Evolutionary conservation across 2,888 invertebrate genomes (phyloP).

Genomic region (Pasiphila rectangulata): DNA sequence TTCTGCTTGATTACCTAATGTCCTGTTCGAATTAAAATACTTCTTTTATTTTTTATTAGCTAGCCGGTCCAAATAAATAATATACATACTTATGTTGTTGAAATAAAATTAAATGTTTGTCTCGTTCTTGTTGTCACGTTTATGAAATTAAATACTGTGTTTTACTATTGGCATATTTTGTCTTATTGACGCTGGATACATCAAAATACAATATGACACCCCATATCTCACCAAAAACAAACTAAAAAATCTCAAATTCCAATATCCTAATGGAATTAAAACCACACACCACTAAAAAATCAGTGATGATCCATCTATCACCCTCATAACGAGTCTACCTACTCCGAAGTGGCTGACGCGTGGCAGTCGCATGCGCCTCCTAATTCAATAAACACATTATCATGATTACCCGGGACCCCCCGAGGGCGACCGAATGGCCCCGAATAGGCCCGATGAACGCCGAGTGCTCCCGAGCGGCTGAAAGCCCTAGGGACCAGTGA

Average conservation of each 20-base stretch:
- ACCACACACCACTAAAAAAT: constrained; percentile 30
- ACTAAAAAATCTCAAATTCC: constrained; percentile 16
- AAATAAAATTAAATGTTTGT: too few relatives aligned
- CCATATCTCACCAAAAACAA: not conserved
- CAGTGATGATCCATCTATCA: constrained; percentile 39
- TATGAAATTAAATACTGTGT: too few relatives aligned
- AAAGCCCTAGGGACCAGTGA: constrained; percentile 45
- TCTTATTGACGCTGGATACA: too few relatives aligned
- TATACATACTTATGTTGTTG: too few relatives aligned
- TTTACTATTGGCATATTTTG: not conserved
- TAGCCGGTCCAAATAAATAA: too few relatives aligned
- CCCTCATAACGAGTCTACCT: constrained; percentile 53
- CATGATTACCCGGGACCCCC: constrained; percentile 73
- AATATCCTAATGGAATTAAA: constrained; percentile 30
- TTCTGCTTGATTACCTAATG: too few relatives aligned
- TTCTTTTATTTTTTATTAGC: too few relatives aligned
- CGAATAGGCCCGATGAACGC: constrained; percentile 46
- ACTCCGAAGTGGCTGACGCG: constrained; percentile 50
- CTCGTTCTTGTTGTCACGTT: too few relatives aligned
- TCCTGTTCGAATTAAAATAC: too few relatives aligned
- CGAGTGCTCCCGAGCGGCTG: constrained; percentile 26
- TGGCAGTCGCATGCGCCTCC: constrained; percentile 72
- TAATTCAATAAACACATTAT: constrained; percentile 82
- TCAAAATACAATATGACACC: not conserved
- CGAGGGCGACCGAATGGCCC: constrained; percentile 47